Base-by-base conservation (phyloP, 2,797 vertebrate species). In the Aeoliscus strigatus region DNA sequence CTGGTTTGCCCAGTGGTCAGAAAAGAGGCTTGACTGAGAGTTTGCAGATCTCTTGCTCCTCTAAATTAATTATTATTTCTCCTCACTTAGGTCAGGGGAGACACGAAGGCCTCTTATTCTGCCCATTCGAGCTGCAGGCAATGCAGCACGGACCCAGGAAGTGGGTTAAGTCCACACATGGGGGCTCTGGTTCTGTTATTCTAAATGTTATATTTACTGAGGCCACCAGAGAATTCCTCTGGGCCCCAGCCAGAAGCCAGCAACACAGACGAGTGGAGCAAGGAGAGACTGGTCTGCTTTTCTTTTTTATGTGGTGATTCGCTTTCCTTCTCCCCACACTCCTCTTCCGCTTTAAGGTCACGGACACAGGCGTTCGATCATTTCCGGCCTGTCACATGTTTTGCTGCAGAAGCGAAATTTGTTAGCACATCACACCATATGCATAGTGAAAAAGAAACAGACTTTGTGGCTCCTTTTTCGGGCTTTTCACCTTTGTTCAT, bases 151-250 rank as follows among this genome's bases (percentile, higher is more conserved):
- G 70, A 84, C 65, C 83, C 75, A 83, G 73, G 74, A 86, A 86
- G 73, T 84, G 75, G 81, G 79, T 86, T 86, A 81, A 77, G 65
- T 84, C 85, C 80, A 85, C 85, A 83, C 48, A 66, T 56, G 57
- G 82, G 66, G 73, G 69, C 70, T 79, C 74, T 79, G 72, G 74
- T 52, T 59, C 66, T 85, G 81, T 86, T 82, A 80, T 82, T 82
- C 77, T 85, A 83, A 87, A 84, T 81, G 81, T 81, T 81, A 80
- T 83, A 82, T 88, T 87, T 88, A 84, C 82, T 33, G 54, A 81
- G 78, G 83, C 76, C 75, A 81, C 75, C 70, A 83, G 73, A 86
- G 76, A 86, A 85, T 87, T 87, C 83, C 82, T 82, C 83, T 81
- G 82, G 83, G 72, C 55, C 49, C 29, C 49, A 41, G 79, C 84